Base-by-base conservation (phyloP, 1,140 invertebrate genomes). In the Palaemon carinicauda region DNA sequence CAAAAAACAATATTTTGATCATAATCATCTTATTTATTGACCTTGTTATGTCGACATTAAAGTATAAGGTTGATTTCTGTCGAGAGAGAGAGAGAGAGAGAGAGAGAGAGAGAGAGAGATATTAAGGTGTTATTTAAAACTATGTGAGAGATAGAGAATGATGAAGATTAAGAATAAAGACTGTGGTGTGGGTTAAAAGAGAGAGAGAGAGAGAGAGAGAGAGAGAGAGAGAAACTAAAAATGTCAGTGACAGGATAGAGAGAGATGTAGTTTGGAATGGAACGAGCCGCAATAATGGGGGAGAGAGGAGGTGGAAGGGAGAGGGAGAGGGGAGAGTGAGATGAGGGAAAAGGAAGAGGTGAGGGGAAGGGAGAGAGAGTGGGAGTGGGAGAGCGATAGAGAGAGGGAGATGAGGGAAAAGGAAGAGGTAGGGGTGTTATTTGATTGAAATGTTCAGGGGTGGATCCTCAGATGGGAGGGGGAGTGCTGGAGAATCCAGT, bases 321-420 rank as follows among this genome's bases (percentile, higher is more conserved):
- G 7, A 24, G 19, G 41, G 69, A 27, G 69, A 73, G 21, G 33
- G 69, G n/a, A 73, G 21, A n/a, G 19, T 31, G 69, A n/a, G 69
- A 73, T 27, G 33, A 24, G 33, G 69, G n/a, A n/a, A n/a, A 73
- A 17, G 17, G 69, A 27, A 33, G 33, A 24, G 33, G 69, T 17
- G 69, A 27, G 69, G 27, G 69, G 33, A 17, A 73, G 69, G 33
- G 69, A 27, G 69, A 73, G 69, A 73, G 69, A 7, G 24, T 17
- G 5, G 21, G 24, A 29, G 69, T 5, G 19, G 33, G 69, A 73
- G 69, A 73, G 69, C 21, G 69, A 73, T 19, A 73, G 69, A 73
- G 69, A 73, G 69, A 73, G 69, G 29, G 69, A 73, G 69, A 73
- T n/a, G n/a, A n/a, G n/a, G n/a, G n/a, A n/a, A n/a, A n/a, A n/a